These are phyloP conservation scores for Tetramorium bicarinatum DNA, from an alignment of 2,888 invertebrate genomes.

Conservation along the genomic window DNA sequence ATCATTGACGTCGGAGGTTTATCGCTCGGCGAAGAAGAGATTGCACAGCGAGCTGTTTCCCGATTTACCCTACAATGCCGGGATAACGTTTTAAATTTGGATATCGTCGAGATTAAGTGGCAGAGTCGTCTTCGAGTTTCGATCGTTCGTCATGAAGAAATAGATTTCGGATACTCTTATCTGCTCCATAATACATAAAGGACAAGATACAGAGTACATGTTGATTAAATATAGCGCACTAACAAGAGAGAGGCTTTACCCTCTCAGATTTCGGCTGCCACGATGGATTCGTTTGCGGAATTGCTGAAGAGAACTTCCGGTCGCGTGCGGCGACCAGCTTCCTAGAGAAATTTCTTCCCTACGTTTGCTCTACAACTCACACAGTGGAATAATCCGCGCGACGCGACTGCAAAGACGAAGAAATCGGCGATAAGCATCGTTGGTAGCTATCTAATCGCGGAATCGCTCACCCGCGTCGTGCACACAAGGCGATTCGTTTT, in stretches of 20 bases:
- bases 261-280: not conserved
- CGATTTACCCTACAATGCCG: not conserved
- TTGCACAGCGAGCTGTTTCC: not conserved
- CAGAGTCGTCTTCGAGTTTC: not conserved
- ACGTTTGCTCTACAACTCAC: not conserved
- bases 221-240: not conserved
- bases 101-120: not conserved
- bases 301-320: not conserved
- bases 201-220: not conserved
- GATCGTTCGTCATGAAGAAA: not conserved
- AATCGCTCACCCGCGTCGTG: conserved; percentile 28
- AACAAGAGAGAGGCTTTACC: not conserved
- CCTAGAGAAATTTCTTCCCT: not conserved
- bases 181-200: not conserved
- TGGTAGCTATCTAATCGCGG: conserved; percentile 43
- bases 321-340: not conserved
- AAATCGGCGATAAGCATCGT: conserved; percentile 45
- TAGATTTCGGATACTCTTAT: not conserved
- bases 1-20: conserved; percentile 21
- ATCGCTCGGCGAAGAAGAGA: not conserved
- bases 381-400: conserved; percentile 44
- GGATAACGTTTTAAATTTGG: too few species aligned
- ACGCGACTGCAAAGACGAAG: conserved; percentile 13
- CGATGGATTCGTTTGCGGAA: not conserved
- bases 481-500: conserved; percentile 27